Base-by-base conservation (phyloP, 2,888 invertebrate genomes). In the Doris montereyensis region DNA sequence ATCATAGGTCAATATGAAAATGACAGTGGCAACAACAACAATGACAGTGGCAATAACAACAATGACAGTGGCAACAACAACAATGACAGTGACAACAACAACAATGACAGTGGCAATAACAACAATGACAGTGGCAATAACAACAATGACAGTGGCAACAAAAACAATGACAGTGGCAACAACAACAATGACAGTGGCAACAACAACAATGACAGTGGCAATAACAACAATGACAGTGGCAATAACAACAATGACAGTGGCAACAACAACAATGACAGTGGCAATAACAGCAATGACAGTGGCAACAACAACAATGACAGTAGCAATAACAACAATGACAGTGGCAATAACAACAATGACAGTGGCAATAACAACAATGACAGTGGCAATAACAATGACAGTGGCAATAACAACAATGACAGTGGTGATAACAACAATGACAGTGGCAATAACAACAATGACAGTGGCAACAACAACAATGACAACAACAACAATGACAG, bases 401-500 rank as follows among this genome's bases (percentile, higher is more conserved):
- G 21, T 21, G 21, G 21, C 62, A 62, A 62, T 5, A 21, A 62
- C 62, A 62, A 62, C 62, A 62, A 62, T 21, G 8, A 62, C 10
- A 62, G 21, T 8, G 21, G 21, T 8, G 21, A 62, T 8, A 21
- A 62, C 5, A 21, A 62, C 5, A 21, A 62, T 8, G 21, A 62
- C 10, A 21, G 21, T 8, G 21, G 21, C 10, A 21, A 62, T 8
- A 21, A 62, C 5, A 21, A 62, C 10, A 21, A 62, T 8, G 21
- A 62, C 10, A 21, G 21, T 8, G 21, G 21, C 10, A 21, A 62
- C 62, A 62, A 21, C 62, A 62, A 62, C 17, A 62, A 62, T 5
- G 21, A 62, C 17, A 21, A 62, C 62, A 62, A 62, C 62, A 62
- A 62, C 62, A 62, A 62, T 21, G 21, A 62, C 62, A 62, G 62